phyloP scores from a whole-genome alignment of 2,888 invertebrate species.

The Dasypogon diadema region DNA sequence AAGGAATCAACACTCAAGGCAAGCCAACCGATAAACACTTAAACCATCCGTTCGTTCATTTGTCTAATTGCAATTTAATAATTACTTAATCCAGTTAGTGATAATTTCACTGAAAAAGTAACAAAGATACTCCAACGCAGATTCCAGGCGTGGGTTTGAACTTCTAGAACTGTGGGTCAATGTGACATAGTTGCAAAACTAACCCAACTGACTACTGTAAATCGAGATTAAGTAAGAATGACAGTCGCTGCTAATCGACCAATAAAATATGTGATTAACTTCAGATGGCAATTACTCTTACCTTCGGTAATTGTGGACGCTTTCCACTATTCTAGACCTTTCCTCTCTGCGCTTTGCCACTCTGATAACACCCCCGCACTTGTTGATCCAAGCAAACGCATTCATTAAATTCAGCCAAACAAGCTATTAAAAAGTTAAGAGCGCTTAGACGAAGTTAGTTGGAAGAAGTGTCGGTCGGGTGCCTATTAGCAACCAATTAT shows the following conservation, averaged over 20 bases:
- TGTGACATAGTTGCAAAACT: background rate
- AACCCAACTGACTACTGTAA: background rate
- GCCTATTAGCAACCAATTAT: too few species aligned
- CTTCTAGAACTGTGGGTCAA: background rate
- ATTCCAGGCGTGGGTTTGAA: slow-evolving; percentile 8
- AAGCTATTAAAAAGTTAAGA: background rate
- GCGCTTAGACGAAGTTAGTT: background rate
- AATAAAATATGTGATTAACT: slow-evolving; percentile 7
- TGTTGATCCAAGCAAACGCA: background rate
- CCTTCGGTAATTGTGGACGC: background rate
- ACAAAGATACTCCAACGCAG: background rate
- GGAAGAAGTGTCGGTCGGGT: too few species aligned
- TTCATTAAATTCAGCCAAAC: background rate
- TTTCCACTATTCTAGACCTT: background rate
- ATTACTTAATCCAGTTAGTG: slow-evolving; percentile 16
- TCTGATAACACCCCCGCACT: background rate
- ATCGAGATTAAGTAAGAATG: slow-evolving; percentile 1
- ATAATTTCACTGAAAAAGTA: background rate
- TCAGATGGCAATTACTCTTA: background rate
- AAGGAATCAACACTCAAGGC: slow-evolving; percentile 7
- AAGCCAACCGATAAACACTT: background rate
- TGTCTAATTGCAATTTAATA: slow-evolving; percentile 34
- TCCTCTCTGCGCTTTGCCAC: background rate
- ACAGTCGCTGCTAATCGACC: background rate
- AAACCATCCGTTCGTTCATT: background rate